These are phyloP conservation scores for Drosophila tani DNA, from an alignment of 1,140 invertebrate species.

Conservation along the genomic window DNA sequence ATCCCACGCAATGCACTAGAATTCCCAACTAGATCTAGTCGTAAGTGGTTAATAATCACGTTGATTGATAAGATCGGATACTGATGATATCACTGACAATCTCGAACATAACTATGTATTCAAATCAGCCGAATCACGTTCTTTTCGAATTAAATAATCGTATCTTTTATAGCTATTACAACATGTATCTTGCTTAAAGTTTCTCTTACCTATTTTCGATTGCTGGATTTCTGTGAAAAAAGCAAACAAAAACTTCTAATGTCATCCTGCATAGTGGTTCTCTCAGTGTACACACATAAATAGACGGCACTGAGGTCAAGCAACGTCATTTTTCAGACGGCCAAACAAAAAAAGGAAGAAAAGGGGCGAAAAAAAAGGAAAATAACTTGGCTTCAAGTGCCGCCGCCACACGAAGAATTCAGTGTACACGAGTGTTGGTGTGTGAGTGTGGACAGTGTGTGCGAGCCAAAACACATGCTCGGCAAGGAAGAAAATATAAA, in stretches of 20 bases:
- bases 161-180: neutral
- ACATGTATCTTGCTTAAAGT: no score
- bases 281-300: conserved; percentile 17
- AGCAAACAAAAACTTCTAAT: no score
- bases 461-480: conserved; percentile 67
- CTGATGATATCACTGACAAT: no score
- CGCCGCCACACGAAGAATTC: conserved; percentile 34
- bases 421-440: conserved; percentile 15
- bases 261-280: neutral
- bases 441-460: conserved; percentile 22
- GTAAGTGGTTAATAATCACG: no score
- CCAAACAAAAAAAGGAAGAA: conserved; percentile 64
- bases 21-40: neutral
- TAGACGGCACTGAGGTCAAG: conserved; percentile 65
- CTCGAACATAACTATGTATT: neutral
- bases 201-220: neutral
- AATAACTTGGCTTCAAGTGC: conserved; percentile 59
- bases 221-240: neutral
- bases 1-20: neutral
- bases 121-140: no score
- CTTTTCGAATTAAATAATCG: neutral
- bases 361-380: conserved; percentile 17
- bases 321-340: conserved; percentile 74
- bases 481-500: conserved; percentile 72
- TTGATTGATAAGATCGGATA: no score